Conservation (phyloP, 2,888 invertebrate genomes). For the Pseudolycoriella hygida region DNA sequence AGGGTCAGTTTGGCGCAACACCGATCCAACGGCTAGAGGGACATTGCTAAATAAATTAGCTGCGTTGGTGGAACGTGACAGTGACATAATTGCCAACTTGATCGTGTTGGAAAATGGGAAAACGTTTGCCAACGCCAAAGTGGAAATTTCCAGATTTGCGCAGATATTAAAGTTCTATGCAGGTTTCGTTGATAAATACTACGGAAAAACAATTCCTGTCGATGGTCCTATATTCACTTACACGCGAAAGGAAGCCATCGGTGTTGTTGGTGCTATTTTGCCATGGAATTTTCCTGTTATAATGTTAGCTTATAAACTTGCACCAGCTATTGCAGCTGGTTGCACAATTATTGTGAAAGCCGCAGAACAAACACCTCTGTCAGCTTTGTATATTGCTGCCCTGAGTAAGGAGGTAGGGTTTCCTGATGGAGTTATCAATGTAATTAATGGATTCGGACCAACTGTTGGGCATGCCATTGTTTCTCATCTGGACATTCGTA, state of each 20-base stretch:
- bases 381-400: conserved; percentile 54
- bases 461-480: conserved; percentile 57
- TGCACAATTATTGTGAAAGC: conserved; percentile 68
- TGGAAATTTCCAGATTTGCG: conserved; percentile 33
- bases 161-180: conserved; percentile 50
- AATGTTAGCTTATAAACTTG: conserved; percentile 72
- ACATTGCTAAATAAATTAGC: conserved; percentile 35
- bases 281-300: conserved; percentile 68
- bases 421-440: conserved; percentile 61
- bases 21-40: conserved; percentile 59
- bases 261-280: conserved; percentile 63
- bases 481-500: conserved; percentile 47
- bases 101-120: conserved; percentile 73
- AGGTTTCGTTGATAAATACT: conserved; percentile 74
- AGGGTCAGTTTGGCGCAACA: conserved; percentile 55
- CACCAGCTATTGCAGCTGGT: conserved; percentile 39
- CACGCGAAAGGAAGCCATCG: conserved; percentile 55
- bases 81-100: conserved; percentile 49
- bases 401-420: conserved; percentile 63
- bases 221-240: conserved; percentile 42
- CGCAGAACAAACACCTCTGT: conserved; percentile 70
- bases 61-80: conserved; percentile 59
- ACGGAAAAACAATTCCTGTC: conserved; percentile 66
- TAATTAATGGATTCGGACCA: conserved; percentile 55
- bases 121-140: conserved; percentile 37